Conservation (phyloP, 2,113 vertebrate genomes). For the Ammodytes dubius region DNA sequence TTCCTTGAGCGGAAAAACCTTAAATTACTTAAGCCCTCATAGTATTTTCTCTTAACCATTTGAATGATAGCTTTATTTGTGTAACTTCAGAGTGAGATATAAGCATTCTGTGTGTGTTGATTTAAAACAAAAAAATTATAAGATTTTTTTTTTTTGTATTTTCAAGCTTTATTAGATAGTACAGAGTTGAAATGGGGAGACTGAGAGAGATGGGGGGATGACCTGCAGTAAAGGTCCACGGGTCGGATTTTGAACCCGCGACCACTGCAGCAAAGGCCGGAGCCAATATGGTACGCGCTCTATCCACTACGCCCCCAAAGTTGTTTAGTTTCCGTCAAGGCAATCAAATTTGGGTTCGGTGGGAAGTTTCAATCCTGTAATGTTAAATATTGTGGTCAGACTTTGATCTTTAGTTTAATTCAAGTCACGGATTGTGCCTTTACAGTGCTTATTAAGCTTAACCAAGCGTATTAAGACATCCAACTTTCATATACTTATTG, state of each 20-base stretch:
- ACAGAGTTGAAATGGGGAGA: no score
- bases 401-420: neutral
- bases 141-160: no score
- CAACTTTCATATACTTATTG: no score
- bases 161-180: no score
- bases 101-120: neutral
- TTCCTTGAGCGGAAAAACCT: neutral
- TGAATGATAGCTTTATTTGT: neutral
- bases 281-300: no score
- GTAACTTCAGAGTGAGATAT: neutral
- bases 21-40: neutral
- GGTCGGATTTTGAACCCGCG: no score
- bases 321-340: neutral
- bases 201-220: no score
- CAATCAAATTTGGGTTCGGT: no score
- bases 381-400: neutral
- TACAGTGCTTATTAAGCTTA: neutral
- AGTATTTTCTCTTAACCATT: neutral
- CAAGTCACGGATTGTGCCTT: neutral
- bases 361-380: neutral
- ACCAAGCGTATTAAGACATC: no score
- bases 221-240: no score
- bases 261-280: no score
- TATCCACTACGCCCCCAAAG: neutral
- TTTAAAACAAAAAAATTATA: no score